Base-by-base conservation (phyloP, 1,140 invertebrate genomes). In the Tetragnatha versicolor region DNA sequence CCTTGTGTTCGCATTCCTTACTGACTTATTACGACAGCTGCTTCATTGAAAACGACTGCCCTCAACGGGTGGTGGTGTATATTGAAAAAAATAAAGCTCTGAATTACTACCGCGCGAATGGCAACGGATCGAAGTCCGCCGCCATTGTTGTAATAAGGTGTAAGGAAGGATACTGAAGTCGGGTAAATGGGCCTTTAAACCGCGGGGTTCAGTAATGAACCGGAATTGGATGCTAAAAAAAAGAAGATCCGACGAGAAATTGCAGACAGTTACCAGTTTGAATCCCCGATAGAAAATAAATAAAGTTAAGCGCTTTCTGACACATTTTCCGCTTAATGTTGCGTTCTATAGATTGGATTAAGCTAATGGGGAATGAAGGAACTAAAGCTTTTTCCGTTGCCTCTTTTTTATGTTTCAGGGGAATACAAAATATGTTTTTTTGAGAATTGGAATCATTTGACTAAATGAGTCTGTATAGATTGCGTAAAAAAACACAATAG, bases 1-100 rank as follows among this genome's bases (percentile, higher is more conserved):
- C 42, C 49, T 68, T 47, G 49, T 68, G 63, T 68, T 31, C 63
- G 25, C 45, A 68, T 47, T 49, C 37, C 20, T n/a, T 45, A 27
- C 29, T 68, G 63, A 68, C 63, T 68, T 68, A 68, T 68, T 68
- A 47, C 49, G 63, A 68, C 63, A 68, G 63, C 39, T 27, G 45
- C 45, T 20, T 68, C 35, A 68, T 68, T 68, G 39, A 49, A 68
- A 68, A 68, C n/a, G n/a, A 45, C 42, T n/a, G 37, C 14, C 20
- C n/a, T 22, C 22, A 39, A 47, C 45, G n/a, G 25, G 17, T 33
- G 42, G n/a, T n/a, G 29, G 7, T 7, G 45, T 1, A 14, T 12
- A 39, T 27, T 10, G 14, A 29, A 42, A 47, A 68, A 45, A 68
- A n/a, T 20, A 47, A 27, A 49, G 42, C 27, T 45, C 27, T 33